phyloP scores from a whole-genome alignment of 1,140 invertebrate species.

The Olivierus martensii region DNA sequence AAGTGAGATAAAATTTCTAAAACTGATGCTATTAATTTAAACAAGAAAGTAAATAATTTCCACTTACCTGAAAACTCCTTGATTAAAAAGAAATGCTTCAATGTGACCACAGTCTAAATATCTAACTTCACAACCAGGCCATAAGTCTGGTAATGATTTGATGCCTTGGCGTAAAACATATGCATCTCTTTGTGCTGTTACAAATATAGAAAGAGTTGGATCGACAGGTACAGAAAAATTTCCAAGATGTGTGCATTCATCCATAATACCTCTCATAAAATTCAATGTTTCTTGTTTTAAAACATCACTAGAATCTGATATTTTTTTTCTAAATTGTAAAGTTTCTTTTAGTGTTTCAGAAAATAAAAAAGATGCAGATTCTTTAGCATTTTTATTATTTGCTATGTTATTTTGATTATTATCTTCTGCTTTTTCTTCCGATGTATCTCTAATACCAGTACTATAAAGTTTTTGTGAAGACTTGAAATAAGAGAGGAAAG shows the following conservation, averaged over 20 bases:
- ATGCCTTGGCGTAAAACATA: constrained; percentile 80
- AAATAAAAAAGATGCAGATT: too few species aligned
- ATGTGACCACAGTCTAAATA: constrained; percentile 84
- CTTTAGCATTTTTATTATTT: too few species aligned
- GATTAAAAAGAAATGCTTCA: constrained; percentile 70
- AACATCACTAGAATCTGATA: too few species aligned
- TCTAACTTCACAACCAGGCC: constrained; percentile 78
- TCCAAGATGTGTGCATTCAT: constrained; percentile 91
- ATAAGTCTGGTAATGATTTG: constrained; percentile 65
- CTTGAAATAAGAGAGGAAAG: too few species aligned
- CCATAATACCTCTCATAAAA: constrained; percentile 97
- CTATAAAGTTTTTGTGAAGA: too few species aligned
- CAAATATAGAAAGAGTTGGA: constrained; percentile 25
- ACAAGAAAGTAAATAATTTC: neutral
- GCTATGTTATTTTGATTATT: too few species aligned
- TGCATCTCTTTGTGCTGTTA: constrained; percentile 52
- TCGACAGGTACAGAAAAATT: constrained; percentile 57
- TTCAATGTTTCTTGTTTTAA: constrained; percentile 43
- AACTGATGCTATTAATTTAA: constrained; percentile 14
- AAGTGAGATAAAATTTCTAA: constrained; percentile 14
- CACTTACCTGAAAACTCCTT: constrained; percentile 65
- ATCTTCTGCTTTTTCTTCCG: too few species aligned
- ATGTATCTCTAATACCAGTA: too few species aligned
- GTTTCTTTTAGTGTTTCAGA: too few species aligned
- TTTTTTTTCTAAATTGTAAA: too few species aligned